Conservation (phyloP, 2,113 vertebrate species). For the Piaya cayana region DNA sequence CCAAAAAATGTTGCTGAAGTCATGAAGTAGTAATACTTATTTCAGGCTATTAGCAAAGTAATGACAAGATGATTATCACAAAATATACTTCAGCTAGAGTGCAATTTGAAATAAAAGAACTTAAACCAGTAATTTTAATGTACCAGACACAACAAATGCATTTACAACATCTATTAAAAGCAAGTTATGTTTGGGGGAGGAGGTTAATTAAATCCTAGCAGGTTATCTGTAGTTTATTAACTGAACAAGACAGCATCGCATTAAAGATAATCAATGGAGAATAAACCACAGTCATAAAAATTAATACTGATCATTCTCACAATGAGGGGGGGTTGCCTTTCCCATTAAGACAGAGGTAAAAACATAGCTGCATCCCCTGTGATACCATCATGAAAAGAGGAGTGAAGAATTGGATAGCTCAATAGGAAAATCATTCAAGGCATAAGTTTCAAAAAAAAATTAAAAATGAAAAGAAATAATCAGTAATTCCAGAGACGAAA, state of each 20-base stretch:
- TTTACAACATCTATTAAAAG: conserved; percentile 51
- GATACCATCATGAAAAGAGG: background rate
- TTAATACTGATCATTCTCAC: background rate
- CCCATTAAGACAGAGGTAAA: background rate
- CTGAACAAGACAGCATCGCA: conserved; percentile 45
- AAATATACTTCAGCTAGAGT: background rate
- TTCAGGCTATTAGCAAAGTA: conserved; percentile 25
- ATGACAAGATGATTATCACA: conserved; percentile 19
- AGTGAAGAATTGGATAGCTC: background rate
- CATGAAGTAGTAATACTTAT: background rate
- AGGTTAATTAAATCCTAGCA: conserved; percentile 35
- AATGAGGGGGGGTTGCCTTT: background rate
- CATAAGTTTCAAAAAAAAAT: background rate
- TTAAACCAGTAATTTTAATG: conserved; percentile 19
- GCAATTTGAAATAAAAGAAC: conserved; percentile 1
- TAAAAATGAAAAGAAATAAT: conserved; percentile 7
- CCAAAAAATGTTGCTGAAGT: conserved; percentile 22
- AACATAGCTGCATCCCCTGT: background rate
- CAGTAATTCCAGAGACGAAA: conserved; percentile 10
- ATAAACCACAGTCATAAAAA: conserved; percentile 45
- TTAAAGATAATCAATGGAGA: conserved; percentile 59
- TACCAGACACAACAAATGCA: background rate
- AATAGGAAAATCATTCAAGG: background rate
- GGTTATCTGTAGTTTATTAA: conserved; percentile 33
- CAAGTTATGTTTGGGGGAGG: conserved; percentile 1